A percentile compares a stretch with the other conserved stretches of the same genome.
These are phyloP conservation scores for Microtus richardsoni DNA, from an alignment of 2,113 vertebrate genomes.

Conservation along the genomic window DNA sequence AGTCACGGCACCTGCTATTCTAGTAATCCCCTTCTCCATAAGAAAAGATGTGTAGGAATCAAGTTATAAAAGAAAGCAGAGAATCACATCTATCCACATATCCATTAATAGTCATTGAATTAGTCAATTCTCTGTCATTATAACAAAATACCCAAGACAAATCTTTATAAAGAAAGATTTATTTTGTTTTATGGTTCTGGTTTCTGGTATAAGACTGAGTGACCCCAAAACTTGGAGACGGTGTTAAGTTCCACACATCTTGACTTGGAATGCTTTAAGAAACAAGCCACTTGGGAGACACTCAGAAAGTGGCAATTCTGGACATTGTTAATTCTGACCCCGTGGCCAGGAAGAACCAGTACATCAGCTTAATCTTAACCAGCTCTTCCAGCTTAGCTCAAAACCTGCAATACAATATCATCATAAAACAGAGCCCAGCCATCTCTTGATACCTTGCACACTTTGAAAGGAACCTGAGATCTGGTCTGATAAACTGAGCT, in stretches of 20 bases:
- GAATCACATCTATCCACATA: not conserved
- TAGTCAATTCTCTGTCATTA: not conserved
- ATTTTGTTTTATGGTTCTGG: not conserved
- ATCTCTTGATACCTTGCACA: slow-evolving; percentile 28
- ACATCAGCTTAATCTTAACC: not conserved
- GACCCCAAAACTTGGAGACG: not conserved
- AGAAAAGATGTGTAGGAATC: not conserved
- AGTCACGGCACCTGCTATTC: not conserved
- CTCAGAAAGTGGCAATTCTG: slow-evolving; percentile 26
- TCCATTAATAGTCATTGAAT: not conserved
- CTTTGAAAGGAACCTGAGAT: not conserved
- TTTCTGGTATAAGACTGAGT: not conserved
- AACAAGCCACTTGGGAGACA: slow-evolving; percentile 56
- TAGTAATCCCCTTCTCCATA: not conserved
- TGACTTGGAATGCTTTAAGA: not conserved
- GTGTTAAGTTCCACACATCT: not conserved
- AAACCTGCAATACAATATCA: not conserved
- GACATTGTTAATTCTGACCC: slow-evolving; percentile 72
- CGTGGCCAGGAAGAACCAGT: slow-evolving; percentile 61
- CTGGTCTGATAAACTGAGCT: slow-evolving; percentile 3
- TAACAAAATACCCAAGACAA: not conserved
- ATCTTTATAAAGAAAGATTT: not conserved
- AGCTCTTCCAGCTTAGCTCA: slow-evolving; percentile 24
- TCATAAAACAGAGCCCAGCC: slow-evolving; percentile 18
- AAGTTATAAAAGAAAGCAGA: not conserved